Evolutionary conservation across 2,113 vertebrate species (phyloP).

Genomic region (Eira barbara): DNA sequence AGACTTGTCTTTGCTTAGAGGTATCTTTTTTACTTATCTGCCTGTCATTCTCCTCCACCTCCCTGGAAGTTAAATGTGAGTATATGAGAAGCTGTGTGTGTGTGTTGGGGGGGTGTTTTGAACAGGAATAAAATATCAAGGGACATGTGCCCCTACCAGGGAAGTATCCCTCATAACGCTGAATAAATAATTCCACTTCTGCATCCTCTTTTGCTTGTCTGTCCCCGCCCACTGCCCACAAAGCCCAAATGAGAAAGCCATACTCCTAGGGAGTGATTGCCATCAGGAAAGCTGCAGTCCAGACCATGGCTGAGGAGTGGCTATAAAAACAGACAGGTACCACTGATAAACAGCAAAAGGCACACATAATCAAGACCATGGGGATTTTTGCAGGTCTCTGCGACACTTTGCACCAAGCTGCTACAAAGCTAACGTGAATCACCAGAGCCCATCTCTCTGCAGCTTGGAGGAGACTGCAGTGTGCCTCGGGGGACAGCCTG

Average conservation of each 20-base stretch:
- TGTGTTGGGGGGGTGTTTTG: neutral
- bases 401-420: neutral
- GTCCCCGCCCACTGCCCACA: no score
- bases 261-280: neutral
- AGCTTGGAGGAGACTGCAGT: neutral
- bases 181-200: neutral
- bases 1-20: neutral
- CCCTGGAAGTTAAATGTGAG: neutral
- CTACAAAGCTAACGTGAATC: neutral
- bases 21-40: neutral
- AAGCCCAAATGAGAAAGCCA: neutral
- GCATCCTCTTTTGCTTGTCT: neutral
- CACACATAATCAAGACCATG: neutral
- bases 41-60: neutral
- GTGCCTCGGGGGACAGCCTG: neutral
- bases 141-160: neutral
- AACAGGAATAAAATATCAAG: neutral
- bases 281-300: neutral
- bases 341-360: constrained; percentile 54
- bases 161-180: neutral
- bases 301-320: neutral
- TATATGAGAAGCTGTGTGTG: no score
- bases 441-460: neutral
- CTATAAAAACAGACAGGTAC: constrained; percentile 7
- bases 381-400: constrained; percentile 29